Evolutionary conservation across 2,888 invertebrate species (phyloP), one percentile per base, ranked within the genome.

Genomic region (Mesorhabditis belari): DNA sequence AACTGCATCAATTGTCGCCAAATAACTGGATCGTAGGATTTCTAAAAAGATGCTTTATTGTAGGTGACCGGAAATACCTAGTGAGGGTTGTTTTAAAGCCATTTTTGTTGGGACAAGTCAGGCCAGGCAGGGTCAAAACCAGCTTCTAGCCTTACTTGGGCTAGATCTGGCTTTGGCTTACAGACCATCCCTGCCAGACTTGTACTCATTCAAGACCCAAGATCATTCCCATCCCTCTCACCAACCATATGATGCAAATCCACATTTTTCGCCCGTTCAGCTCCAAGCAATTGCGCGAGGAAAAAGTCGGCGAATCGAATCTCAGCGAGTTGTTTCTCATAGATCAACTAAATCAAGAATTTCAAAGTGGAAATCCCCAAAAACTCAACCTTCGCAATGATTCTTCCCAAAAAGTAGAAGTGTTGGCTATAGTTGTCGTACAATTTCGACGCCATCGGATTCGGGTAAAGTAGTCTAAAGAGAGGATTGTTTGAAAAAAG

Each of bases 241-340:
- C 62, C 64, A 26, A 64, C 66, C 69, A 71, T 69, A 26, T 69
- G 71, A 28, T 71, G 64, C 29, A 71, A 49, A 29, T 71, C 71
- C 3, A 69, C 60, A 44, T 64, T 61, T 25, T 64, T 65, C 5
- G 51, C 27, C 12, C 64, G 53, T 23, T 60, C 49, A 3, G 55
- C 23, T 29, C 64, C 66, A 28, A 92, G 87, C 53, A 91, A 84
- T 83, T 91, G 90, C 0, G 91, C 90, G 25, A 98, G 85, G 83
- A 96, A 96, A 83, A 96, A 96, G 77, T 91, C 91, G 2, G 98
- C 95, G 73, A 98, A 86, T 0, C 95, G 95, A 35, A 96, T 83
- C 82, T 96, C 96, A 4, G 94, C 91, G 64, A 96, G 83, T 59
- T 95, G 86, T 82, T 92, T 92, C 82, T 95, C 95, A 83, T 93